A percentile compares a stretch with the other conserved stretches of the same genome.
Conservation (phyloP, 2,113 vertebrate genomes). For the Ovis canadensis region DNA sequence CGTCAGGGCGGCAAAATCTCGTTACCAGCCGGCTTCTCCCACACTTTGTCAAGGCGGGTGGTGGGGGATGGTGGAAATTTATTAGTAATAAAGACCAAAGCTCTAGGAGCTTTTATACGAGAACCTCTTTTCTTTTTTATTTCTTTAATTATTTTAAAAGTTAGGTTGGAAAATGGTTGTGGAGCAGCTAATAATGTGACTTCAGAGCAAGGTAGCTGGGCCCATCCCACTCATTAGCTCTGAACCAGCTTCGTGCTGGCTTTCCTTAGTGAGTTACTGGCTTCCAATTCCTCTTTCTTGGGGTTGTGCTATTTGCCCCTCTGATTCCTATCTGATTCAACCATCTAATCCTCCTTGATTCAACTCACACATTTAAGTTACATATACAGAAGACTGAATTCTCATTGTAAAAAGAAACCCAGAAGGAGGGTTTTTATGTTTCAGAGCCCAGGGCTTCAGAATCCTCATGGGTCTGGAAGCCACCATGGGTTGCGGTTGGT, state of each 20-base stretch:
- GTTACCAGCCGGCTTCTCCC: conserved; percentile 55
- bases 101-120: neutral
- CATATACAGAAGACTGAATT: neutral
- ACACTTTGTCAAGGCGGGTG: conserved; percentile 33
- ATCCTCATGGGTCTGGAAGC: neutral
- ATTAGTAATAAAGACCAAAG: conserved; percentile 64
- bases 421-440: neutral
- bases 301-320: neutral
- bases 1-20: conserved; percentile 47
- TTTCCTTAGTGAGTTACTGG: neutral
- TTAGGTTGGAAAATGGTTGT: conserved; percentile 45
- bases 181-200: conserved; percentile 10
- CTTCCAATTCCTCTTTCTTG: neutral
- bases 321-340: neutral
- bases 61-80: neutral
- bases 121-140: conserved; percentile 47
- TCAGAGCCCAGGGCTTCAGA: neutral
- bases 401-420: neutral
- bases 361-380: neutral
- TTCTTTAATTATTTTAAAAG: conserved; percentile 67
- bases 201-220: conserved; percentile 26
- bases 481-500: neutral
- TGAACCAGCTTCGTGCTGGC: neutral
- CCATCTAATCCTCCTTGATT: neutral
- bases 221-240: conserved; percentile 6